Evolutionary conservation across 2,888 invertebrate species (phyloP), one percentile per base, ranked within the genome.

Genomic region (Leuctra nigra): DNA sequence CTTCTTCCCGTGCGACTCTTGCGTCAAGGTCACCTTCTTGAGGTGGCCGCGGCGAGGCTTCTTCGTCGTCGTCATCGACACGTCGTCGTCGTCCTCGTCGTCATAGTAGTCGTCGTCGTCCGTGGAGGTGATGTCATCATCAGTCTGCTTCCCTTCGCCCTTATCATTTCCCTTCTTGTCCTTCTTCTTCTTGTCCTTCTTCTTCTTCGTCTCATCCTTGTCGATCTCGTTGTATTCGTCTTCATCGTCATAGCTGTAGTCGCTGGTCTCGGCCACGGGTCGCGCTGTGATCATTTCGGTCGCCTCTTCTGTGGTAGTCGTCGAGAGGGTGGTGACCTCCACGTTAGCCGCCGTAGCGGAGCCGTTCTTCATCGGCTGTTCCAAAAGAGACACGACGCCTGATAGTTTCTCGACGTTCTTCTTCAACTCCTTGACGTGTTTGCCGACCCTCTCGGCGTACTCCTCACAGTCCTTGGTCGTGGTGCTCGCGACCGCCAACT

Each of bases 201-300:
- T 44, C 4, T 4, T 16, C 23, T 44, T 44, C 23, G 20, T 9
- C 4, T 18, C 44, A 13, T 44, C 23, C 22, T 20, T 20, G 4
- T 22, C 23, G 44, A 44, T 44, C n/a, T 44, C 44, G n/a, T 44
- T 44, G 23, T 44, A 16, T 23, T 44, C 44, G 4, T 23, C 44
- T 11, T 23, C 23, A n/a, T 44, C 44, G 23, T 20, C 20, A 23
- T 23, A 22, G n/a, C 23, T 4, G 23, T 44, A 20, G 18, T 44
- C 22, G 1, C 7, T 23, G 16, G 16, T 16, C n/a, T n/a, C 33
- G 6, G 6, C 33, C 13, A 9, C 13, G 11, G 33, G 33, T 9
- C 33, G 6, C 13, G 7, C 6, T 6, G 33, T 33, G 6, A 11
- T 11, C 13, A 11, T 33, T 38, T 9, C 4, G 9, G 16, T n/a